Evolutionary conservation across 1,140 invertebrate species (phyloP).

Genomic region (Teleopsis dalmanni): DNA sequence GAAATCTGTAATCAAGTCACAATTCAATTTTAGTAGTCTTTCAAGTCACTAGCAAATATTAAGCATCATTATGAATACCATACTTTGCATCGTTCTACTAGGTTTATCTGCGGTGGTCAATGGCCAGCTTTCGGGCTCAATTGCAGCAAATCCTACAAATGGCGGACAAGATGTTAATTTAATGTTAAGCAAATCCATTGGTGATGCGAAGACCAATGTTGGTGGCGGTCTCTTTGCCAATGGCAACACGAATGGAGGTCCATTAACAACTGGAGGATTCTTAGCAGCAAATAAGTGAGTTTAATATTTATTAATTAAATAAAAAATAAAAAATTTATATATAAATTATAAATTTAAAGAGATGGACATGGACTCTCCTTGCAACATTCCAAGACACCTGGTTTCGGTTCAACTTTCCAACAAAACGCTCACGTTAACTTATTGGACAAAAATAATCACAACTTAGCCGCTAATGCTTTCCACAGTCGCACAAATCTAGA

Average conservation of each 20-base stretch:
- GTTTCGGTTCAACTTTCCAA: constrained; percentile 1
- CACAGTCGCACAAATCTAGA: constrained; percentile 20
- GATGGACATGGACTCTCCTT: not conserved
- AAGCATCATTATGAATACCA: too few relatives aligned
- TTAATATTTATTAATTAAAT: not conserved
- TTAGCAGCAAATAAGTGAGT: not conserved
- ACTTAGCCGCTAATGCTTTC: constrained; percentile 20
- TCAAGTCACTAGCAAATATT: not conserved
- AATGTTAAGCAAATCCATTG: not conserved
- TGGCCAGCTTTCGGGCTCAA: not conserved
- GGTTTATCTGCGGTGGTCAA: too few relatives aligned
- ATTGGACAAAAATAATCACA: constrained; percentile 9
- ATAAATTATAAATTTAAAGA: not conserved
- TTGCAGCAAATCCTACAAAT: not conserved
- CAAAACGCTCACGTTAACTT: not conserved
- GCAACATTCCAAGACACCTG: not conserved
- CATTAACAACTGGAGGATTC: not conserved
- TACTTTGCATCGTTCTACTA: too few relatives aligned
- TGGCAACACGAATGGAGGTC: not conserved
- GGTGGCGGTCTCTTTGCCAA: not conserved
- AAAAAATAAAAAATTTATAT: not conserved
- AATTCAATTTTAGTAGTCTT: too few relatives aligned
- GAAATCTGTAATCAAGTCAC: too few relatives aligned
- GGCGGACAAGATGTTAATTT: not conserved
- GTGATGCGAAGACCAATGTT: not conserved